Base-by-base conservation (phyloP, 2,888 invertebrate species). In the Drosophila ezoana region DNA sequence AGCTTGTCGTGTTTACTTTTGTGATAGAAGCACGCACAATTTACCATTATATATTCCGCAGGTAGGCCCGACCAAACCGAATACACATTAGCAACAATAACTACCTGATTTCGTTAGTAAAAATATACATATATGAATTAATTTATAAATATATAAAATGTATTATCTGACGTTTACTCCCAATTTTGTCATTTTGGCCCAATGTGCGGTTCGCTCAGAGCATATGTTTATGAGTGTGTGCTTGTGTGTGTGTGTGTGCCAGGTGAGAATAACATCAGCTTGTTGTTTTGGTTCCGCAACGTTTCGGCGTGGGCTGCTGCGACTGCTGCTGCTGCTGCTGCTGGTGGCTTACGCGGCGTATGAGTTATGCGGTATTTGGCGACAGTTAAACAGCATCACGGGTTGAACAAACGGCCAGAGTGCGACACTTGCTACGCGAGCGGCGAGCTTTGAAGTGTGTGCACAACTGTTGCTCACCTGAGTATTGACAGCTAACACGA, bases 401-500 rank as follows among this genome's bases (percentile, higher is more conserved):
- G 66, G 76, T 67, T 68, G 76, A 81, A 81, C 57, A 78, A 67
- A 77, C 79, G 76, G 54, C 47, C 14, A 44, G 45, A 52, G 52
- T 48, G 62, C 72, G 75, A 66, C 83, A 83, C 86, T 78, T 83
- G 82, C 73, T 69, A 52, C 58, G 28, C 64, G 51, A 48, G 67
- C 83, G 83, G 87, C 66, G 33, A 28, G 38, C 83, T 83, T 83
- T 83, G 83, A 83, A 74, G 71, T 72, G 57, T 72, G 57, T 61
- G 67, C 72, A 62, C 82, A 72, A 71, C 73, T 83, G 69, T 69
- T 43, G 68, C 62, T 66, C 79, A 64, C 78, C 72, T 66, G 49
- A 38, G 63, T 45, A 79, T 79, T 83, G 86, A 86, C 83, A 83
- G 81, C 65, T 74, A 72, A 83, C 83, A 83, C 59, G 83, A 61